Base-by-base conservation (phyloP, 2,888 invertebrate species). In the Pristionchus japonicus region DNA sequence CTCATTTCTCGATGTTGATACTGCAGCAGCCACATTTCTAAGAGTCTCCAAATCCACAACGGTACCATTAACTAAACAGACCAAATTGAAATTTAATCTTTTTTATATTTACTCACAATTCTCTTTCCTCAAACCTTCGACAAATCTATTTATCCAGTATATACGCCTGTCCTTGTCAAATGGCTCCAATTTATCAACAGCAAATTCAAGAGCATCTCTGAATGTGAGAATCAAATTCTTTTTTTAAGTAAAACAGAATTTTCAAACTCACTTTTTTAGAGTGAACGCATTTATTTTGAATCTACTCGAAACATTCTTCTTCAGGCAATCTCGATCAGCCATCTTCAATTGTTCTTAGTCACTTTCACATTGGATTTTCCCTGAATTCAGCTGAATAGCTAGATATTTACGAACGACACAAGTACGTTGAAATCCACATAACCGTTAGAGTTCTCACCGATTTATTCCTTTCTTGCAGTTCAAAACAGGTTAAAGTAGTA, bases 61-160 rank as follows among this genome's bases (percentile, higher is more conserved):
- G 11, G 37, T 49, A 11, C 61, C 43, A 20, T 57, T 40, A 6
- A 88, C 88, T 88, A 57, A 3, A 11, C 15, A 37, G 15, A 9
- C 57, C 40, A 61, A 17, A 17, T 40, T 61, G 27, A 84, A 31
- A 61, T n/a, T n/a, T n/a, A n/a, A 84, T n/a, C 90, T 89, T 23
- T n/a, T n/a, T n/a, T n/a, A n/a, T n/a, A 88, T 6, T 0, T 57
- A 82, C 90, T 82, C 88, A 92, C 92, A 84, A 61, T 89, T 90
- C 83, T 92, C 92, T 84, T 92, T 91, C 61, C 91, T 89, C n/a
- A 92, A 85, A 43, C 90, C 88, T 31, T 90, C 91, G 27, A 92
- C 88, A 82, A 92, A 89, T 74, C 90, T 90, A 17, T 89, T 89
- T 87, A 90, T 88, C 89, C 92, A 91, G 88, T 89, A 89, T 40